A percentile compares a stretch with the other conserved stretches of the same genome.
These are phyloP conservation scores for Nothocercus julius DNA, from an alignment of 2,113 vertebrate genomes.

Conservation along the genomic window DNA sequence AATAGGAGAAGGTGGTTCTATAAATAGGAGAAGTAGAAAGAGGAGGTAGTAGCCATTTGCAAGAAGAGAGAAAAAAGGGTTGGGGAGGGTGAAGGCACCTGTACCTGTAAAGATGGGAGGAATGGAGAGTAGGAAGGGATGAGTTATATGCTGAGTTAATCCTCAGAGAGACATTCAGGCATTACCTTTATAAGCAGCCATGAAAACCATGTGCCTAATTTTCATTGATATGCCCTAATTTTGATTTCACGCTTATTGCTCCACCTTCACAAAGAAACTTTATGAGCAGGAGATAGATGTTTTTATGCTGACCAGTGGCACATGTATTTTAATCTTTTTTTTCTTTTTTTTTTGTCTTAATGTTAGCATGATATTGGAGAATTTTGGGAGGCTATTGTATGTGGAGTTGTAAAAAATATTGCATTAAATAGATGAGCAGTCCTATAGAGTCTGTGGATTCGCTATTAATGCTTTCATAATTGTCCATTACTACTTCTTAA, in stretches of 20 bases:
- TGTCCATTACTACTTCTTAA: constrained; percentile 71
- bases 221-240: background rate
- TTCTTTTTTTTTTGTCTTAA: background rate
- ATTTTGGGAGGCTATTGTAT: background rate
- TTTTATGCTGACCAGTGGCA: background rate
- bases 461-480: constrained; percentile 29
- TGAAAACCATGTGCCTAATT: background rate
- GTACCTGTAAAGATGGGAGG: background rate
- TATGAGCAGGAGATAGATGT: background rate
- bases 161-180: no score
- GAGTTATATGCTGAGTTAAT: background rate
- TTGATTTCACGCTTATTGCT: background rate
- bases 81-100: background rate
- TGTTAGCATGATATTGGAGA: background rate
- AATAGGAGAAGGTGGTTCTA: background rate
- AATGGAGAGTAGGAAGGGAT: background rate
- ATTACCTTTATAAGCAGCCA: background rate
- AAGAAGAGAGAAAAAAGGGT: background rate
- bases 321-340: background rate
- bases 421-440: constrained; percentile 16
- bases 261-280: background rate
- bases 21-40: background rate
- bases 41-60: background rate
- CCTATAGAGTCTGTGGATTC: background rate
- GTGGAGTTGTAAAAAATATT: background rate